phyloP scores from a whole-genome alignment of 1,140 invertebrate genomes.

The Leptinotarsa undecemlineata region DNA sequence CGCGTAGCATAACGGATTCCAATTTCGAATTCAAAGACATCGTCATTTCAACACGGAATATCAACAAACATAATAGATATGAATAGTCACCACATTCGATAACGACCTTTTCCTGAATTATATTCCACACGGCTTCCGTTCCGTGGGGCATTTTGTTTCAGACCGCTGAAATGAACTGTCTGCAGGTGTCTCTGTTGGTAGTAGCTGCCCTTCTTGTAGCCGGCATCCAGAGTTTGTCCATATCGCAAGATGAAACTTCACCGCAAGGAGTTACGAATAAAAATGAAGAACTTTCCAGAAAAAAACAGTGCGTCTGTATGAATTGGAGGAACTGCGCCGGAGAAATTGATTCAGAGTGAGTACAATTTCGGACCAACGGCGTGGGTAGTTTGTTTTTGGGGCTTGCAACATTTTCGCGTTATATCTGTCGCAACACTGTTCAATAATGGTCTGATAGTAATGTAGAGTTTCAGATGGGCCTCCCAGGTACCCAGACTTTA shows the following conservation, averaged over 20 bases:
- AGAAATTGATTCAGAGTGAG: slow-evolving; percentile 43
- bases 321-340: slow-evolving; percentile 39
- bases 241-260: neutral
- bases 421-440: too few relatives aligned
- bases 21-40: too few relatives aligned
- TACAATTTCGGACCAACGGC: neutral
- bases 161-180: neutral
- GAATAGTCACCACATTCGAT: slow-evolving; percentile 5
- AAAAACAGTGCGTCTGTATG: slow-evolving; percentile 34
- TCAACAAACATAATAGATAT: neutral
- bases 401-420: too few relatives aligned
- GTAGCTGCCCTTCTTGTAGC: neutral
- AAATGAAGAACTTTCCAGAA: neutral
- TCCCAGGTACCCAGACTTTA: too few relatives aligned
- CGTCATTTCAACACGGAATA: too few relatives aligned
- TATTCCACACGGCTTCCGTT: neutral
- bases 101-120: neutral
- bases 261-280: neutral
- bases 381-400: too few relatives aligned
- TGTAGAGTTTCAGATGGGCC: too few relatives aligned
- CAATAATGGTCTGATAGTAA: too few relatives aligned
- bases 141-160: neutral
- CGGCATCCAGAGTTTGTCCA: neutral
- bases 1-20: too few relatives aligned
- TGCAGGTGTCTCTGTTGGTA: neutral